Evolutionary conservation across 1,140 invertebrate genomes (phyloP), one percentile per base, ranked within the genome.

Genomic region (Oncopodura yosiiana): DNA sequence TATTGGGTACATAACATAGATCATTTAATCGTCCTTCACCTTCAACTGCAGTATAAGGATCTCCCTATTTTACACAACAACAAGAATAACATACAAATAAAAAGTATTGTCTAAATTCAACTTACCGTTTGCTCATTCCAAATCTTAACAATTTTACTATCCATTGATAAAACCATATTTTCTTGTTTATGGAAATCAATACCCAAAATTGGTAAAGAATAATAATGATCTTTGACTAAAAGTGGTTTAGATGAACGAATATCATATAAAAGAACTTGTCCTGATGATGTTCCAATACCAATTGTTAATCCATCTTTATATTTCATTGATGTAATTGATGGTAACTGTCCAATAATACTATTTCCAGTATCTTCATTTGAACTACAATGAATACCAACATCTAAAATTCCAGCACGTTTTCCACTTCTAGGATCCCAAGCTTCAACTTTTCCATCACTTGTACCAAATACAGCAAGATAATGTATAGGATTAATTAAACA

Each of bases 251-350:
- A 83, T 4, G 92, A 87, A 58, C 95, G 78, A 45, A 99, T 82
- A 70, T 99, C 95, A 70, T 96, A 99, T 0, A 99, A 69, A 3
- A 98, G 74, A 26, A 97, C 77, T 75, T 97, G 90, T 0, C 95
- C 95, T 41, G 86, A 90, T 1, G 81, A 81, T 37, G 90, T 95
- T 26, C 95, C 95, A 5, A 96, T 90, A 37, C 81, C 94, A 66
- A 98, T 71, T 54, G 81, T 82, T 27, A 98, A 71, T 2, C 78
- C 81, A 69, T 88, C 90, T 69, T 86, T 80, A 70, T 83, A 88
- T 64, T 82, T 80, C 5, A 95, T 65, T 9, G 86, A 75, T 11
- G 87, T 90, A 43, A 96, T 77, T 21, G 82, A 80, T 32, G 89
- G 87, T 38, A 90, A 71, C n/a, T n/a, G n/a, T 44, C 70, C 73